Percentiles rank a stretch among this genome's conserved stretches.
phyloP scores from a whole-genome alignment of 2,113 vertebrate genomes.

The Oxygymnocypris stewartii region DNA sequence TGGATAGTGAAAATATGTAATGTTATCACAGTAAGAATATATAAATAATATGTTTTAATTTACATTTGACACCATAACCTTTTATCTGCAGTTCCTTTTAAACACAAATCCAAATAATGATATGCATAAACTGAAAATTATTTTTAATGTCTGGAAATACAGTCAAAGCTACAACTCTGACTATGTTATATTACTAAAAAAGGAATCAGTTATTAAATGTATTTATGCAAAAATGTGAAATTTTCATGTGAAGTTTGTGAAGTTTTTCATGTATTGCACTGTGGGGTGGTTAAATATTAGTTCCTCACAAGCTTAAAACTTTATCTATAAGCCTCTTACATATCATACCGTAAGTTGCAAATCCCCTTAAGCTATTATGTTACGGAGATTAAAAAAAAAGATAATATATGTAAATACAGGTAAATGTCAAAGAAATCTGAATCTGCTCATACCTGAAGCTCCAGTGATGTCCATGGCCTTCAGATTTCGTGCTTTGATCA shows the following conservation, averaged over 20 bases:
- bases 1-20: background rate
- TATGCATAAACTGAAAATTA: background rate
- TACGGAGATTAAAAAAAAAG: background rate
- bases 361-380: background rate
- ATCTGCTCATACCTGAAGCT: constrained; percentile 85
- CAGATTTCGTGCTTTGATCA: constrained; percentile 97
- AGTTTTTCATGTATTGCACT: background rate
- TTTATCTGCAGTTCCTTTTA: background rate
- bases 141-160: background rate
- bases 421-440: background rate
- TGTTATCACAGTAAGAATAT: background rate
- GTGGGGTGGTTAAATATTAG: background rate
- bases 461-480: constrained; percentile 99
- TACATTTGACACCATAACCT: background rate
- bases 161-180: background rate
- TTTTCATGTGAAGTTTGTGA: too few species aligned
- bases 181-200: background rate
- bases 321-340: background rate
- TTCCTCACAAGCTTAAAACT: background rate
- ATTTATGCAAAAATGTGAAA: background rate
- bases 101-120: background rate
- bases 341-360: background rate
- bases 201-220: background rate
- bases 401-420: background rate
- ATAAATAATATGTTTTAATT: background rate